Percentiles rank a stretch among this genome's conserved stretches.
Conservation (phyloP, 2,797 vertebrate genomes). For the Thaleichthys pacificus region DNA sequence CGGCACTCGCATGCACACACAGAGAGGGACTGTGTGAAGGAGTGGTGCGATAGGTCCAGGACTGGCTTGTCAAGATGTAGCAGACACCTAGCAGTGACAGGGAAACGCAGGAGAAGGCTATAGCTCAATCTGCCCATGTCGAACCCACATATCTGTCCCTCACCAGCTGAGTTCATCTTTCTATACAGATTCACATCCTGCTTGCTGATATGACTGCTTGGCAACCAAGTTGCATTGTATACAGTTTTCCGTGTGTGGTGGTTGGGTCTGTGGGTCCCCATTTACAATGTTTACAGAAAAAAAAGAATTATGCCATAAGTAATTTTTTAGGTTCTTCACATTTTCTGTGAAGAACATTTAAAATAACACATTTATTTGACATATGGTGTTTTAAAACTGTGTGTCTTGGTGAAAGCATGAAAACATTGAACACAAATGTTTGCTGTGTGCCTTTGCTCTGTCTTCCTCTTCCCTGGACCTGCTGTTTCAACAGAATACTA, state of each 20-base stretch:
- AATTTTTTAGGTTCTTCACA: too few relatives aligned
- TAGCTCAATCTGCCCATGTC: slow-evolving; percentile 5
- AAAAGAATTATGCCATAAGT: too few relatives aligned
- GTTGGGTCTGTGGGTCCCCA: not conserved
- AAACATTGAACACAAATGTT: too few relatives aligned
- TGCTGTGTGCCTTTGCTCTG: too few relatives aligned
- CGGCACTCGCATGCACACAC: not conserved
- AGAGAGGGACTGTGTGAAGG: not conserved
- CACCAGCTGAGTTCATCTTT: not conserved
- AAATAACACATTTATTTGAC: too few relatives aligned
- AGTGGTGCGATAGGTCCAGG: not conserved
- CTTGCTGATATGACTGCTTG: not conserved
- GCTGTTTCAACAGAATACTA: too few relatives aligned
- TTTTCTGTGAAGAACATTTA: too few relatives aligned
- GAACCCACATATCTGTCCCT: slow-evolving; percentile 18
- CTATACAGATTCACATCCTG: not conserved
- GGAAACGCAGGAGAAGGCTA: slow-evolving; percentile 22
- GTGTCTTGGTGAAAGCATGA: too few relatives aligned
- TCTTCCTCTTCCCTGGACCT: too few relatives aligned
- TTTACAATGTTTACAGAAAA: not conserved
- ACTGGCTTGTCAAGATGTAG: slow-evolving; percentile 39
- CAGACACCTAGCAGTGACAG: slow-evolving; percentile 34
- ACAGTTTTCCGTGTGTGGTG: not conserved
- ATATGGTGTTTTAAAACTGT: too few relatives aligned
- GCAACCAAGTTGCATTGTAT: too few relatives aligned